Evolutionary conservation across 1,140 invertebrate species (phyloP), one percentile per base, ranked within the genome.

Genomic region (Probaryconus sp.): DNA sequence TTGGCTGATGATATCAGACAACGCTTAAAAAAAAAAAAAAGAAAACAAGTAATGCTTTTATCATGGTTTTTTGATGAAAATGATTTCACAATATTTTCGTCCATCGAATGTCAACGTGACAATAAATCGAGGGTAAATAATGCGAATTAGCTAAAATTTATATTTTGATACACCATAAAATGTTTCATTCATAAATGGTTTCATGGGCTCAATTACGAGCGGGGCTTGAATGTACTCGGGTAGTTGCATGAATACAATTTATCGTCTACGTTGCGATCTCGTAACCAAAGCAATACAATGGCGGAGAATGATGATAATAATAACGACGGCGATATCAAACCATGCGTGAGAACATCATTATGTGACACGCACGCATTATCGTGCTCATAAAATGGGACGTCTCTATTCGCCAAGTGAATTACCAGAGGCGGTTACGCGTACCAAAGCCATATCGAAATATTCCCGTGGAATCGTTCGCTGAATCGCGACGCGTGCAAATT

Each of bases 281-380:
- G 50, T 60, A 72, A 65, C 56, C 56, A 20, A 51, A 55, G 50
- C 45, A 53, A 26, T 24, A 72, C 64, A 77, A 72, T 72, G 31
- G 31, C n/a, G 16, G 2, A 47, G 30, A 33, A 50, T 31, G 51
- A 69, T 61, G 55, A 69, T 65, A 60, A 76, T 76, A 76, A 70
- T 67, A 76, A 70, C 55, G 38, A 43, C 30, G 38, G 38, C 45
- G 58, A 68, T 70, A 76, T 67, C 53, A 76, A 76, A 67, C 72
- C 72, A 75, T 75, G 71, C 64, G 64, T 75, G 61, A 67, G 58
- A 67, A 76, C 56, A 60, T 72, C 64, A 63, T 76, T 76, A 68
- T 71, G 68, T 68, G 58, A 71, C 68, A 76, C 58, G 63, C 51
- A 67, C 45, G 43, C 42, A 67, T 71, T 77, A 72, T 72, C 56